Conservation (phyloP, 2,113 vertebrate genomes). For the Plectropomus leopardus region DNA sequence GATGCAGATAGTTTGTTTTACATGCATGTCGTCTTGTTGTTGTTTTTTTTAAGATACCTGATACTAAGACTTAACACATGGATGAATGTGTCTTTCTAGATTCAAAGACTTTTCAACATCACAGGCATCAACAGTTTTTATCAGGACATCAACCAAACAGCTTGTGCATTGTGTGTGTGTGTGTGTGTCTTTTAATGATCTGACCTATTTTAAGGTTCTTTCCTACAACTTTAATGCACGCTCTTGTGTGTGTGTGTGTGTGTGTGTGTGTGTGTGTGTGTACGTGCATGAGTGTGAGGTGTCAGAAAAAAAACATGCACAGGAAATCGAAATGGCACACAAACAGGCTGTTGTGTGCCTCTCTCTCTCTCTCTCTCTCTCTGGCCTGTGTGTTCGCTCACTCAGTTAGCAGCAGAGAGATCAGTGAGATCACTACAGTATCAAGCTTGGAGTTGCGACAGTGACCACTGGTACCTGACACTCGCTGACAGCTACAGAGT, state of each 20-base stretch:
- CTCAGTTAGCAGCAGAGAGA: slow-evolving; percentile 16
- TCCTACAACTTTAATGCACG: background rate
- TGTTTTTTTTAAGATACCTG: too few species aligned
- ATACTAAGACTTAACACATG: too few species aligned
- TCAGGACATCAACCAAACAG: background rate
- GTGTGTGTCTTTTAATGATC: background rate
- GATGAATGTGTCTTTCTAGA: background rate
- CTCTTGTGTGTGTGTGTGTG: slow-evolving; percentile 1
- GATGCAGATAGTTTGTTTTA: background rate
- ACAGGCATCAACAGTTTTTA: background rate
- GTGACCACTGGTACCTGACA: slow-evolving; percentile 4
- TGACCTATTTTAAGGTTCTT: too few species aligned
- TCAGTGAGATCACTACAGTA: slow-evolving; percentile 19
- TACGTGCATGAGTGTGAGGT: background rate
- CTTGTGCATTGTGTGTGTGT: background rate
- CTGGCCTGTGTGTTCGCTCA: slow-evolving; percentile 21
- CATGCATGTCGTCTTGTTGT: too few species aligned
- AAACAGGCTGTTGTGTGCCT: slow-evolving; percentile 36
- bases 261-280: background rate
- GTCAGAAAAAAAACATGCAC: slow-evolving; percentile 46
- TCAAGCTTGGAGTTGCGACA: slow-evolving; percentile 2
- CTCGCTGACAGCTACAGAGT: background rate
- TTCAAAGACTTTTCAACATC: background rate
- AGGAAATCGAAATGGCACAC: slow-evolving; percentile 59
- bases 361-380: slow-evolving; percentile 21